Percentiles rank a stretch among this genome's conserved stretches.
Conservation (phyloP, 2,797 vertebrate genomes). For the Oreochromis mossambicus region DNA sequence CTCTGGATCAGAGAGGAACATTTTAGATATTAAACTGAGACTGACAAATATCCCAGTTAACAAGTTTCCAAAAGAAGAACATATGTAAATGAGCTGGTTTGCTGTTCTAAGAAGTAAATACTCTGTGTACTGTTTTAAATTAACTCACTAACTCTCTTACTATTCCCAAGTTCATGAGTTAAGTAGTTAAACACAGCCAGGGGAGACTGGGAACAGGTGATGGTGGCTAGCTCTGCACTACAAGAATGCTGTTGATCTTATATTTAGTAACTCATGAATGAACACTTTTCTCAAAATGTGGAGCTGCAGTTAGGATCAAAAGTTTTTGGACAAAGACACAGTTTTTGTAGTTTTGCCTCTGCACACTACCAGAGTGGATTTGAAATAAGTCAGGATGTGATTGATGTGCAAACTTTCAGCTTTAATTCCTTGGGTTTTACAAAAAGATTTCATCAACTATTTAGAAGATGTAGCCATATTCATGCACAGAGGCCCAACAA, state of each 20-base stretch:
- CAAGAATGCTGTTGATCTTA: neutral
- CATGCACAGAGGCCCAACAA: neutral
- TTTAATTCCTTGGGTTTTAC: neutral
- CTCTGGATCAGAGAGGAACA: constrained; percentile 20
- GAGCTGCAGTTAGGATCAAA: neutral
- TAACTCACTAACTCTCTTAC: neutral
- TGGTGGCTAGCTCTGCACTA: neutral
- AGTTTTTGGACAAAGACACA: neutral
- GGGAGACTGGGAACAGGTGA: neutral
- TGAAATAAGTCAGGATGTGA: neutral
- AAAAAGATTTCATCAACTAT: neutral
- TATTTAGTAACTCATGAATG: neutral
- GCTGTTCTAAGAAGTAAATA: neutral
- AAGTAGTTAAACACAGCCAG: neutral
- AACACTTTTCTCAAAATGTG: neutral
- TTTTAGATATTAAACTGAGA: neutral
- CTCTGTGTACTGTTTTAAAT: neutral
- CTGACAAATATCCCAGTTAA: neutral
- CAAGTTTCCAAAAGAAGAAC: neutral
- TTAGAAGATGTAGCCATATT: neutral
- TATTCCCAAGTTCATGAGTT: neutral
- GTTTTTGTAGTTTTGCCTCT: neutral
- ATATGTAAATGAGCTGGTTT: neutral
- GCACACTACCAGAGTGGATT: rapidly evolving
- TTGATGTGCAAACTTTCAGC: neutral